phyloP scores from a whole-genome alignment of 1,140 invertebrate species.

The Linepithema humile region DNA sequence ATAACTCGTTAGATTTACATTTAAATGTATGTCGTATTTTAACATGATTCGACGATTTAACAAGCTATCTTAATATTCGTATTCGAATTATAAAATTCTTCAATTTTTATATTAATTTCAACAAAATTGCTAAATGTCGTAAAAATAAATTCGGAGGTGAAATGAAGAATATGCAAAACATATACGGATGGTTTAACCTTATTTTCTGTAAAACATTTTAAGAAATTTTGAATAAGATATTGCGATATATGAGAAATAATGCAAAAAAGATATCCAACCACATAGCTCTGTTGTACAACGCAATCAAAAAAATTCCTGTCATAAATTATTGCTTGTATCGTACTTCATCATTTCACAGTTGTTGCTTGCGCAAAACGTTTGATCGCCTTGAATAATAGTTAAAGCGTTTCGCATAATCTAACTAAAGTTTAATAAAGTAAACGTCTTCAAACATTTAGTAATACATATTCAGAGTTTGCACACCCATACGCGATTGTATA shows the following conservation, averaged over 20 bases:
- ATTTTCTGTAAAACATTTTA: not conserved
- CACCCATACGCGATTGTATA: not conserved
- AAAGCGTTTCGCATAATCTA: conserved; percentile 8
- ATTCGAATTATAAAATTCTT: not conserved
- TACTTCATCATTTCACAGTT: not conserved
- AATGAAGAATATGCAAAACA: not conserved
- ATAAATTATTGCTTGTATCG: conserved; percentile 11
- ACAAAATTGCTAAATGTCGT: not conserved
- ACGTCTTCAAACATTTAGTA: not conserved
- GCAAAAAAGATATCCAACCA: not conserved
- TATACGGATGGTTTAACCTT: not conserved
- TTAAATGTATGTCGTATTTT: not conserved
- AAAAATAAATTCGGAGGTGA: not conserved
- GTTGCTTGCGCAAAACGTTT: not conserved
- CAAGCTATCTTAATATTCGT: not conserved
- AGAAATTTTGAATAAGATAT: not conserved
- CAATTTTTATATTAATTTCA: not conserved
- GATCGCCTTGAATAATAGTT: conserved; percentile 14
- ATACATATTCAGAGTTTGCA: not conserved
- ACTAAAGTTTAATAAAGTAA: not conserved
- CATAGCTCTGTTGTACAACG: too few relatives aligned
- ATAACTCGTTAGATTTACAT: conserved; percentile 26
- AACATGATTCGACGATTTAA: too few relatives aligned
- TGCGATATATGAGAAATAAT: not conserved
- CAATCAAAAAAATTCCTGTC: not conserved